Base-by-base conservation (phyloP, 2,797 vertebrate species). In the Ataeniobius toweri region DNA sequence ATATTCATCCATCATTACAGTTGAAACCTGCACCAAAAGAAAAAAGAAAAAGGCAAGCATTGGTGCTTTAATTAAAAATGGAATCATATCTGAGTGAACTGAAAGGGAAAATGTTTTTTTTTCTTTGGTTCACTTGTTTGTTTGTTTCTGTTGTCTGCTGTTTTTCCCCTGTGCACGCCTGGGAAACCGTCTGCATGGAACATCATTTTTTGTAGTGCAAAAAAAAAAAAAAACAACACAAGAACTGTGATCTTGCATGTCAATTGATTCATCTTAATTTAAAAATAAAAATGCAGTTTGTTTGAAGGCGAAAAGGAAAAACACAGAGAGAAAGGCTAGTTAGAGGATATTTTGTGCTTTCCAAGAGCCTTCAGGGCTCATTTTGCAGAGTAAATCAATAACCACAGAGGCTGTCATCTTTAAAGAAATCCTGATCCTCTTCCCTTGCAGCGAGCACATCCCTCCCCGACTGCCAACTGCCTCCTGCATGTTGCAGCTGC, bases 31-130 rank as follows among this genome's bases (percentile, higher is more conserved):
- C 85, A 87, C 92, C 84, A 91, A 93, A 93, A 67, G 20, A 41
- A 41, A 67, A 68, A 67, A 41, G 22, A 44, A 68, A 68, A 69
- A 74, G 94, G 86, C 88, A 72, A 88, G 89, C 86, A 90, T 94
- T 93, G 91, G 94, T 91, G 89, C 92, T 94, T 95, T 96, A 96
- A 96, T 96, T 96, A 96, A 95, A 96, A 95, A 88, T 75, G 86
- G 91, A 96, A 95, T 95, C 91, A 88, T 95, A 95, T 95, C 93
- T 93, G 92, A 77, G 94, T 71, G 82, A 94, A 95, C 94, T 95
- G 86, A 95, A 95, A 94, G 88, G 91, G 90, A 93, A 94, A 93
- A 87, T 24, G 79, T 92, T 94, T 95, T 81, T 48, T 48, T 61
- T 31, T 63, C 48, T 73, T 95, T 93, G 92, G 91, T 93, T 94